Evolutionary conservation across 1,140 invertebrate genomes (phyloP).

Genomic region (Bombus difficillimus): DNA sequence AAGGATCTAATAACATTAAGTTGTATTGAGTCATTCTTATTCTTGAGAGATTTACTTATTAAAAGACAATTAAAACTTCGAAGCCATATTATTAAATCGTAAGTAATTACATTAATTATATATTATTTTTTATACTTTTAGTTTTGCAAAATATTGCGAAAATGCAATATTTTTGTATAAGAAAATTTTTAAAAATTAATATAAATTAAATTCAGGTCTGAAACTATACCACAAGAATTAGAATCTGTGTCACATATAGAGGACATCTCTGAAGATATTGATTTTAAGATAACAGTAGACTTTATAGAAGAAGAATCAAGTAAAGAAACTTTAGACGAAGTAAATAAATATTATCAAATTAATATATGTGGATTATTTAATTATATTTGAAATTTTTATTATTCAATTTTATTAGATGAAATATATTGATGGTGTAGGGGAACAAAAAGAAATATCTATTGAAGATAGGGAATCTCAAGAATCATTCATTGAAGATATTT

Average conservation of each 20-base stretch:
- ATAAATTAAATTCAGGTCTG: conserved; percentile 42
- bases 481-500: neutral
- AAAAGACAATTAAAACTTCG: conserved; percentile 16
- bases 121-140: conserved; percentile 7
- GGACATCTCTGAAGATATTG: conserved; percentile 49
- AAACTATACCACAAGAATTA: conserved; percentile 41
- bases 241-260: conserved; percentile 52
- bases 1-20: neutral
- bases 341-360: conserved; percentile 10
- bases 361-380: neutral
- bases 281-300: conserved; percentile 12
- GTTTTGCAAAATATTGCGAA: neutral
- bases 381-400: neutral
- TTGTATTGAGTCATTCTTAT: conserved; percentile 26
- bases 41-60: conserved; percentile 33
- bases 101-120: neutral
- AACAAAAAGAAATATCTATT: neutral
- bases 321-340: neutral
- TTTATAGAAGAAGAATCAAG: neutral
- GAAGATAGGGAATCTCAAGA: neutral
- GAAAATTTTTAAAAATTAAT: neutral
- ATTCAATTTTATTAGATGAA: neutral
- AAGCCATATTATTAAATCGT: conserved; percentile 38
- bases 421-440: neutral
- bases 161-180: neutral